Conservation (phyloP, 2,888 invertebrate species). For the Hydriomena furcata region DNA sequence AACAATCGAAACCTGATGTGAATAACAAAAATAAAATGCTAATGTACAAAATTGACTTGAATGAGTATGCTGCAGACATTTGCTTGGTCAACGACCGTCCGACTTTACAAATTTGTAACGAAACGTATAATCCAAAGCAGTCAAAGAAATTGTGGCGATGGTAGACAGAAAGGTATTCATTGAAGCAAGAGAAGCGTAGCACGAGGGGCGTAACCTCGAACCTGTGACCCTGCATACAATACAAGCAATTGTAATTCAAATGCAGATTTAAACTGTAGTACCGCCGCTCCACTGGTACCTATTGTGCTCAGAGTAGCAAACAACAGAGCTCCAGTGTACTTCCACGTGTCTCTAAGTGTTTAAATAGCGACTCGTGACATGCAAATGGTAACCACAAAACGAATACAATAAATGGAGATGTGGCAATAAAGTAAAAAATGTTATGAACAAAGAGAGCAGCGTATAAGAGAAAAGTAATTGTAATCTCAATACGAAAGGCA, state of each 20-base stretch:
- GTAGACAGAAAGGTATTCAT: constrained; percentile 45
- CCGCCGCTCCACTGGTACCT: constrained; percentile 58
- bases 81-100: constrained; percentile 45
- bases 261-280: constrained; percentile 62
- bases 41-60: constrained; percentile 32
- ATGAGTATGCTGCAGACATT: constrained; percentile 17
- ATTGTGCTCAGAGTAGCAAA: constrained; percentile 44
- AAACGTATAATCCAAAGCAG: constrained; percentile 1
- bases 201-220: constrained; percentile 70
- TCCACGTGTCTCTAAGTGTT: constrained; percentile 13
- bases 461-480: constrained; percentile 26
- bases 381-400: constrained; percentile 5
- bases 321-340: constrained; percentile 8
- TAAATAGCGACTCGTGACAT: constrained; percentile 1
- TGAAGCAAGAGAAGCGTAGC: constrained; percentile 50
- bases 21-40: constrained; percentile 44
- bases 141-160: constrained; percentile 20
- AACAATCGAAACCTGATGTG: constrained; percentile 46
- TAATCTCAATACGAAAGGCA: constrained; percentile 48
- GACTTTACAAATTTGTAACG: constrained; percentile 28
- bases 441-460: background rate
- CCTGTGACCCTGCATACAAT: constrained; percentile 74
- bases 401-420: constrained; percentile 1
- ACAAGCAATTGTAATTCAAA: constrained; percentile 75
- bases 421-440: background rate